Conservation (phyloP, 2,888 invertebrate genomes). For the Tetanocera ferruginea region DNA sequence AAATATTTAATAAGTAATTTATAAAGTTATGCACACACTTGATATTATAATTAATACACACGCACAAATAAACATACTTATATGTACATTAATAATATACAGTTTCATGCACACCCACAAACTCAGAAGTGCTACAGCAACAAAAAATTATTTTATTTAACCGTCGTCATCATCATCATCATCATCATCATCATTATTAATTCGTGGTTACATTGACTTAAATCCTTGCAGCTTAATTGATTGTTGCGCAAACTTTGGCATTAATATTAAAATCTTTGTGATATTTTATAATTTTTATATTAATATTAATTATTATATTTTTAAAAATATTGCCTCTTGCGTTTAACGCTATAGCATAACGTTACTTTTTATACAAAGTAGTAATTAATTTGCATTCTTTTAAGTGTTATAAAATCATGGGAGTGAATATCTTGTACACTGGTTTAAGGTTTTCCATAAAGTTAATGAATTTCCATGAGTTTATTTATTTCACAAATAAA, state of each 20-base stretch:
- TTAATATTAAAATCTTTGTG: neutral
- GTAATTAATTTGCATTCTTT: neutral
- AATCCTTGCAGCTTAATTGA: conserved; percentile 19
- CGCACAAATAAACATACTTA: neutral
- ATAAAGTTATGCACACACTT: neutral
- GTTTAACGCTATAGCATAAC: no score
- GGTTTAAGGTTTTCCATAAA: no score
- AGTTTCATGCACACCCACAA: neutral
- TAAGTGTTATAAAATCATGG: neutral
- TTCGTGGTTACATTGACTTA: neutral
- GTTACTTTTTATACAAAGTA: no score
- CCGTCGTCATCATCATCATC: no score
- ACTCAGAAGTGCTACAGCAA: neutral
- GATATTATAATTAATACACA: conserved; percentile 18
- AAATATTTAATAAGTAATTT: conserved; percentile 25
- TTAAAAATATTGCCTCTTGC: neutral
- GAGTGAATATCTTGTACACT: neutral
- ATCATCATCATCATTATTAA: no score
- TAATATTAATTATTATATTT: neutral
- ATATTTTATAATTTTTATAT: neutral
- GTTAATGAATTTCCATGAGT: no score
- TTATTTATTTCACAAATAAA: no score
- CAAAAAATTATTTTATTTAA: no score
- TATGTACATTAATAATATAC: no score
- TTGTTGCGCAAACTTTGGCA: neutral